Conservation (phyloP, 2,888 invertebrate genomes). For the Troides oblongomaculatus region DNA sequence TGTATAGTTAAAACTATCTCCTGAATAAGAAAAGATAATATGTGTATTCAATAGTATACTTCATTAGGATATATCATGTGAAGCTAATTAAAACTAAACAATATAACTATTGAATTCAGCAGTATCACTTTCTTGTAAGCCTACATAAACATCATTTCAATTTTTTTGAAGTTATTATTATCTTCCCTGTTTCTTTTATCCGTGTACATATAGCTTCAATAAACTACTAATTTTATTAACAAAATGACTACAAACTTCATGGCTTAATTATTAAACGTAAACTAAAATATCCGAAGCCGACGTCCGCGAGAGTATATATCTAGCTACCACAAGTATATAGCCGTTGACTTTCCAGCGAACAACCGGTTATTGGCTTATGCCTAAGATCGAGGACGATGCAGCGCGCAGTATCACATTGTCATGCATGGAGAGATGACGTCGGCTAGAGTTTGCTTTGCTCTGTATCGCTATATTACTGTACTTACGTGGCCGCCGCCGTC, state of each 20-base stretch:
- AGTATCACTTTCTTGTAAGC: too few relatives aligned
- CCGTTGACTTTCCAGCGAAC: slow-evolving; percentile 14
- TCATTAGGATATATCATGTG: too few relatives aligned
- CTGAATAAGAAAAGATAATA: too few relatives aligned
- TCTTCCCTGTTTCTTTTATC: neutral
- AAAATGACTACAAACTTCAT: neutral
- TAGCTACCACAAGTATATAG: slow-evolving; percentile 10
- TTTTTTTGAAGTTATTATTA: too few relatives aligned
- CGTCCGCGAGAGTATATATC: neutral
- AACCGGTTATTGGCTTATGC: slow-evolving; percentile 27
- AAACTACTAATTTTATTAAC: neutral
- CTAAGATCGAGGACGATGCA: slow-evolving; percentile 26
- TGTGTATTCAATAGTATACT: too few relatives aligned
- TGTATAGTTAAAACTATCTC: too few relatives aligned
- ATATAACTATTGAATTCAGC: too few relatives aligned
- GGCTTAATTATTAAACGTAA: slow-evolving; percentile 1
- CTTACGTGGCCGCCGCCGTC: slow-evolving; percentile 44
- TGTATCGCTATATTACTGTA: slow-evolving; percentile 30
- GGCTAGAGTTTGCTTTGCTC: slow-evolving; percentile 28
- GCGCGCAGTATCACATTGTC: slow-evolving; percentile 43
- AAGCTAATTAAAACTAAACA: too few relatives aligned
- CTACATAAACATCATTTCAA: too few relatives aligned
- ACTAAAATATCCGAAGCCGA: neutral
- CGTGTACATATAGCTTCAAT: neutral
- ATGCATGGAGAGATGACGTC: slow-evolving; percentile 43